Evolutionary conservation across 1,140 invertebrate genomes (phyloP), one percentile per base, ranked within the genome.

Genomic region (Pissodes strobi): DNA sequence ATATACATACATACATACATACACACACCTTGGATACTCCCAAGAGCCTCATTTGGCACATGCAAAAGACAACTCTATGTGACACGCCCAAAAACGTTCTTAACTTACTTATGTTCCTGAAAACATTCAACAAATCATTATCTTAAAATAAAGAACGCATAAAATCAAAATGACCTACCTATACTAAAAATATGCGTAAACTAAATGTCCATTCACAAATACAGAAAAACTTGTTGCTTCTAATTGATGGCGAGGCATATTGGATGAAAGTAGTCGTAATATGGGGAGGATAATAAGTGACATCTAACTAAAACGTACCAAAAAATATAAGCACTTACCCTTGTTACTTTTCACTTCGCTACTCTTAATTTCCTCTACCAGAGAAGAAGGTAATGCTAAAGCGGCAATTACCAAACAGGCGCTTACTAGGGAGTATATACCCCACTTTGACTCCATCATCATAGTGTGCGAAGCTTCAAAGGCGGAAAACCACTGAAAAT

Each of bases 351-450:
- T 57, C 34, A 73, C 39, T 21, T 75, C 73, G 39, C 66, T 70
- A n/a, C 68, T 59, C 46, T 73, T 72, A 43, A 75, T 68, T 39
- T 75, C 72, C 34, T 75, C 70, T 1, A 75, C 62, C 34, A 75
- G 45, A 9, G 73, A 73, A 1, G 73, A 67, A 1, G 73, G 73
- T 5, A 75, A 62, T 9, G 69, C 72, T 6, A 60, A 19, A 10
- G 62, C 18, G 1, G 58, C 15, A 30, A 41, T 64, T 8, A 69
- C 41, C 45, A 64, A 17, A 25, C 17, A 46, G 21, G 66, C 60
- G 45, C 52, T 48, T 17, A 67, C 15, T 1, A 67, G 37, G 19
- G 46, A 41, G 6, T 17, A 49, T 30, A 64, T 17, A 18, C 41
- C 59, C 34, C 59, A 59, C 25, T 56, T 63, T 13, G 66, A 46